phyloP scores from a whole-genome alignment of 2,113 vertebrate genomes.

The Cottus gobio region DNA sequence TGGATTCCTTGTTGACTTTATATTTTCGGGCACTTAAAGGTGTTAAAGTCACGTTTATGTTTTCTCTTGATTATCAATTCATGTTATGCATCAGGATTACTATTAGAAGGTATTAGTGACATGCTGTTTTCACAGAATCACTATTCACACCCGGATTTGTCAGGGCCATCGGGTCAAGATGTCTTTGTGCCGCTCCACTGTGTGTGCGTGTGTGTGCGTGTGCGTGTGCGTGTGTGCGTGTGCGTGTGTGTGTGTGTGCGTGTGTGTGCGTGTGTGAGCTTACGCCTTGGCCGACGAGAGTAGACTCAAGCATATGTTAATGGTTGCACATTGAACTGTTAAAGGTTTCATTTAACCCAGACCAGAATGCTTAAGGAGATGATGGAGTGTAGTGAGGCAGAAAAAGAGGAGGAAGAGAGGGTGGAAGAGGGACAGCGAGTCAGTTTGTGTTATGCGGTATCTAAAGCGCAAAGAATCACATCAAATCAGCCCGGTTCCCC shows the following conservation, averaged over 20 bases:
- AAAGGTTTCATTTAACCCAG: conserved; percentile 83
- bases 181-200: conserved; percentile 25
- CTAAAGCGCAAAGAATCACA: conserved; percentile 65
- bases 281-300: conserved; percentile 40
- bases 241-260: not conserved
- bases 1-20: not conserved
- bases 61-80: not conserved
- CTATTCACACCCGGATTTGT: conserved; percentile 47
- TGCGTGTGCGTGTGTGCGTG: not conserved
- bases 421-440: conserved; percentile 50
- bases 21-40: not conserved
- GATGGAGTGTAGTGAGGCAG: conserved; percentile 78
- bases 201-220: not conserved
- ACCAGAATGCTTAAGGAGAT: conserved; percentile 80
- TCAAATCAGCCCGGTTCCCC: conserved; percentile 52
- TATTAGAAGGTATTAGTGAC: conserved; percentile 15
- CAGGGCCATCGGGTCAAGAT: conserved; percentile 36
- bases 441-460: conserved; percentile 62
- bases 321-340: conserved; percentile 82
- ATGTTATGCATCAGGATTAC: not conserved
- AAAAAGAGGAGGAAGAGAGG: conserved; percentile 64
- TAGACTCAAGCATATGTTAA: conserved; percentile 79
- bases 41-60: not conserved
- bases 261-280: conserved; percentile 3
- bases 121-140: conserved; percentile 24